Conservation (phyloP, 2,888 invertebrate species). For the Dasysyrphus tricinctus region DNA sequence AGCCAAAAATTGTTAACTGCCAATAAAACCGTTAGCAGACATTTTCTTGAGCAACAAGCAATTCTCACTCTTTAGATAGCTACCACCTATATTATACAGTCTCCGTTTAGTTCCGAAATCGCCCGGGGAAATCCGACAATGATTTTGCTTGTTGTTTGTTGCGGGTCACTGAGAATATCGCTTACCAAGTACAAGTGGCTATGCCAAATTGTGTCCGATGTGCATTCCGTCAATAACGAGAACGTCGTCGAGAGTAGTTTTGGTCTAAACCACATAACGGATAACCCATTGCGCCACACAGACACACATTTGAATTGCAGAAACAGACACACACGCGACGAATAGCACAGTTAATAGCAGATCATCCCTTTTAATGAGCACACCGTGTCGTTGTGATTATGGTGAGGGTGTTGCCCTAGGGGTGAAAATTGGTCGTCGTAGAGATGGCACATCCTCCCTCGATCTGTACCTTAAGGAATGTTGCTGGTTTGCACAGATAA, state of each 20-base stretch:
- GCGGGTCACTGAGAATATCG: conserved; percentile 60
- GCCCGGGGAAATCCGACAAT: conserved; percentile 62
- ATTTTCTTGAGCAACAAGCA: conserved; percentile 66
- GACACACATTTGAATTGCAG: conserved; percentile 18
- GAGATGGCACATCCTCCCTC: conserved; percentile 68
- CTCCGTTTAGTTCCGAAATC: conserved; percentile 38
- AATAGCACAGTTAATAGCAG: conserved; percentile 57
- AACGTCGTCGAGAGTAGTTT: conserved; percentile 68
- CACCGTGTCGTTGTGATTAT: conserved; percentile 7
- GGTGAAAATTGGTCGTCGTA: conserved; percentile 50
- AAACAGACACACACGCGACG: conserved; percentile 28
- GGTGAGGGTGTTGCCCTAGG: conserved; percentile 64
- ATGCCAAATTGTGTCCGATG: conserved; percentile 69
- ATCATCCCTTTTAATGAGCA: conserved; percentile 73
- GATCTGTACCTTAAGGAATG: conserved; percentile 67
- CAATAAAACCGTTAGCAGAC: conserved; percentile 46
- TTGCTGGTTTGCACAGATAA: conserved; percentile 61
- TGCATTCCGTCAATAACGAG: conserved; percentile 71
- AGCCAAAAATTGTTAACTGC: conserved; percentile 51
- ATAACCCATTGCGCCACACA: conserved; percentile 72
- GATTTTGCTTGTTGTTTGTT: conserved; percentile 68
- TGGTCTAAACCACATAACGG: conserved; percentile 74
- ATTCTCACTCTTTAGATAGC: conserved; percentile 19
- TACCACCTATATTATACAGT: background rate
- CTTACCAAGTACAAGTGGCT: conserved; percentile 52